A percentile compares a stretch with the other conserved stretches of the same genome.
phyloP scores from a whole-genome alignment of 2,888 invertebrate species.

The Plebejus anna region DNA sequence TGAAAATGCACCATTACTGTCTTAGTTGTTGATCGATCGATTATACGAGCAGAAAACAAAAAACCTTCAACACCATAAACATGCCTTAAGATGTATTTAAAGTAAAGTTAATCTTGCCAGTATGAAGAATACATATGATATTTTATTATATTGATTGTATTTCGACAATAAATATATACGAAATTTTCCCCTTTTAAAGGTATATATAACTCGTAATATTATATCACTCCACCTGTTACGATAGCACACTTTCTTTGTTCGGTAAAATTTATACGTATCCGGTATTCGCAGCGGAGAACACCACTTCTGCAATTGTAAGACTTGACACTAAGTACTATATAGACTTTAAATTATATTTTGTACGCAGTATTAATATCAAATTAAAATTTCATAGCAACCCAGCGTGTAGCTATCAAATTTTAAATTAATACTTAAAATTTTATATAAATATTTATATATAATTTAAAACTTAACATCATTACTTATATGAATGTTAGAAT shows the following conservation, averaged over 20 bases:
- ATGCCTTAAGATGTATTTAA: conserved; percentile 23
- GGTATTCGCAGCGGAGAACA: background rate
- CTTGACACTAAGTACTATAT: background rate
- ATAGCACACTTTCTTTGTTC: conserved; percentile 10
- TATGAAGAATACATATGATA: conserved; percentile 22
- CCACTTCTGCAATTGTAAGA: background rate
- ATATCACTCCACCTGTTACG: conserved; percentile 19
- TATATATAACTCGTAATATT: conserved; percentile 20
- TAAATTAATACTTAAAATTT: conserved; percentile 8
- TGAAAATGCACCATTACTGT: background rate
- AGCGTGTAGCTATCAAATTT: background rate
- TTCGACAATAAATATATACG: conserved; percentile 28
- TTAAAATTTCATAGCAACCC: background rate
- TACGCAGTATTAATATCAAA: conserved; percentile 18
- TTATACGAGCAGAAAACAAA: background rate
- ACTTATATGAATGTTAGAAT: background rate
- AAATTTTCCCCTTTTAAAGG: conserved; percentile 29
- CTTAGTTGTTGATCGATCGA: too few species aligned
- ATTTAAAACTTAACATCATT: background rate
- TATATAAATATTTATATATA: conserved; percentile 7
- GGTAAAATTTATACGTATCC: background rate
- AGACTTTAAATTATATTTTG: background rate
- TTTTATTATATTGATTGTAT: conserved; percentile 28
- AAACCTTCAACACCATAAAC: conserved; percentile 18
- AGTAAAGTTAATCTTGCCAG: conserved; percentile 31